These are phyloP conservation scores for Dastarcus helophoroides DNA, from an alignment of 2,888 invertebrate species.

Conservation along the genomic window DNA sequence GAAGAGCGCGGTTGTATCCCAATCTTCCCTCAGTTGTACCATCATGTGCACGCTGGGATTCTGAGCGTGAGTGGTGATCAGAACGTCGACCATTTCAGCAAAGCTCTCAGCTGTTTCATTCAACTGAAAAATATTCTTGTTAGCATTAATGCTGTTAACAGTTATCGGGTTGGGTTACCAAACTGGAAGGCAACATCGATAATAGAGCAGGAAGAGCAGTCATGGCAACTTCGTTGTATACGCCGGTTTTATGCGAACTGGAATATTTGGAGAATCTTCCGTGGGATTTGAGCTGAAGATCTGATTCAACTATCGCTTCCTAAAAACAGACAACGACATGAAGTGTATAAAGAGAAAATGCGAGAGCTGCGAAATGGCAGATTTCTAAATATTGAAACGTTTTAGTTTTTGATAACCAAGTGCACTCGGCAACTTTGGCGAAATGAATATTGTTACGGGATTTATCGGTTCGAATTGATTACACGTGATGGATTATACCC, in stretches of 20 bases:
- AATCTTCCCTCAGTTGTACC: slow-evolving; percentile 31
- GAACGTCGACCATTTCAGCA: slow-evolving; percentile 44
- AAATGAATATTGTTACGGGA: too few relatives aligned
- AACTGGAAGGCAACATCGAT: slow-evolving; percentile 60
- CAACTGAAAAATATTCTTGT: slow-evolving; percentile 38
- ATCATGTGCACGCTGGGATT: slow-evolving; percentile 45
- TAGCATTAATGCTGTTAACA: neutral
- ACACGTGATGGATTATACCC: too few relatives aligned
- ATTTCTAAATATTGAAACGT: too few relatives aligned
- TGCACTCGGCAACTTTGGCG: too few relatives aligned
- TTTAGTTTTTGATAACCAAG: too few relatives aligned
- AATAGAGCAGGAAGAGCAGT: slow-evolving; percentile 61
- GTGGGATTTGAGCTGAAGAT: slow-evolving; percentile 48
- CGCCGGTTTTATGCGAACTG: slow-evolving; percentile 65
- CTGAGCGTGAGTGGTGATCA: slow-evolving; percentile 54
- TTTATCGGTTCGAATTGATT: too few relatives aligned
- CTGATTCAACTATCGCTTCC: slow-evolving; percentile 52
- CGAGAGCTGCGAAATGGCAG: too few relatives aligned
- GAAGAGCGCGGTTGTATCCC: slow-evolving; percentile 41
- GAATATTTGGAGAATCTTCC: slow-evolving; percentile 74
- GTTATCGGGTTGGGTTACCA: slow-evolving; percentile 39
- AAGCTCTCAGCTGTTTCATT: slow-evolving; percentile 42
- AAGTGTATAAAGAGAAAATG: too few relatives aligned
- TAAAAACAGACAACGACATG: too few relatives aligned
- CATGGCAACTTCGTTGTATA: slow-evolving; percentile 67